Evolutionary conservation across 2,113 vertebrate genomes (phyloP).

Genomic region (Lycaon pictus): DNA sequence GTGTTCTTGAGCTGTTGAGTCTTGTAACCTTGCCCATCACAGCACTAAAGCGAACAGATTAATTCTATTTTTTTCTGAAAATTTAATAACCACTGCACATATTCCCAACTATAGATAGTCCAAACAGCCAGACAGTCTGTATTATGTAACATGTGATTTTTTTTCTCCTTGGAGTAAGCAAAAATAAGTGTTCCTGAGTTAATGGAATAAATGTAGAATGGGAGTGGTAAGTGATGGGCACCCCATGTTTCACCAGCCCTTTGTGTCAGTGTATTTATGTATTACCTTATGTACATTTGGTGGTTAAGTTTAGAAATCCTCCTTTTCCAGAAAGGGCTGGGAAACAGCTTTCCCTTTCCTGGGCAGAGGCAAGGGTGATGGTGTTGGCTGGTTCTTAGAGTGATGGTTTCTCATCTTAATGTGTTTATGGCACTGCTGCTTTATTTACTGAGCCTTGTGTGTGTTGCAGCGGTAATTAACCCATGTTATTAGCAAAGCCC

Average conservation of each 20-base stretch:
- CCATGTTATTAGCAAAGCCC: conserved; percentile 94
- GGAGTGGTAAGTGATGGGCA: conserved; percentile 43
- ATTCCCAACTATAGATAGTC: neutral
- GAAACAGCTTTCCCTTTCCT: conserved; percentile 80
- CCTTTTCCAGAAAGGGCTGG: conserved; percentile 71
- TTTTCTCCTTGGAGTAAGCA: conserved; percentile 42
- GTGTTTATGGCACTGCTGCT: conserved; percentile 89
- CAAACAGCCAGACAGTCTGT: accelerated
- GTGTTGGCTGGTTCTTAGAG: conserved; percentile 67
- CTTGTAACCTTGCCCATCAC: conserved; percentile 50
- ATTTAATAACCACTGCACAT: neutral
- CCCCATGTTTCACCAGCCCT: conserved; percentile 17
- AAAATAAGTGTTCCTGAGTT: conserved; percentile 8
- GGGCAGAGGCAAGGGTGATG: conserved; percentile 71
- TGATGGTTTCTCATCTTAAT: conserved; percentile 89
- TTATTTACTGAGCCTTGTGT: conserved; percentile 92
- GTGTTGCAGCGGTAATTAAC: conserved; percentile 96
- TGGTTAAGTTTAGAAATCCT: conserved; percentile 77
- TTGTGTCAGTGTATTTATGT: conserved; percentile 63
- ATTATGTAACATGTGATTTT: conserved; percentile 52
- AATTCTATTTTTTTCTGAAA: conserved; percentile 55
- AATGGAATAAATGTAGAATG: conserved; percentile 5
- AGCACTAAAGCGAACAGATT: neutral
- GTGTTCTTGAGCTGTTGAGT: conserved; percentile 21
- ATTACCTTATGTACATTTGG: conserved; percentile 43